Percentiles rank a stretch among this genome's conserved stretches.
Evolutionary conservation across 2,888 invertebrate species (phyloP).

Genomic region (Lapara coniferarum): DNA sequence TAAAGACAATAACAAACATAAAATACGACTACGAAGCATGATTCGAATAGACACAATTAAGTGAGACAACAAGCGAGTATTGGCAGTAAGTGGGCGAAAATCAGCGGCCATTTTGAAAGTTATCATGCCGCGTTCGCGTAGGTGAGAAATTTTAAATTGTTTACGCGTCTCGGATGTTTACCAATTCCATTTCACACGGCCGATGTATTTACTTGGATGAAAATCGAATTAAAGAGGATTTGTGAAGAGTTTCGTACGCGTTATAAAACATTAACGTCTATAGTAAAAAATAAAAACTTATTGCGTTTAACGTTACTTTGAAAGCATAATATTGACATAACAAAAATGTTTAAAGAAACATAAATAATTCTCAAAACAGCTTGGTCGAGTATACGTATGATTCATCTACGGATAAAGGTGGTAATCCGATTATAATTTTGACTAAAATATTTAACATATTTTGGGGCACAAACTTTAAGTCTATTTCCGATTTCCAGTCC

Average conservation of each 20-base stretch:
- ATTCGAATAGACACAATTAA: conserved; percentile 11
- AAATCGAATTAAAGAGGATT: conserved; percentile 14
- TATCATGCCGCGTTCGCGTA: conserved; percentile 64
- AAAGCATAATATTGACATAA: no score
- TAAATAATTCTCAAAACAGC: no score
- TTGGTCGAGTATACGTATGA: no score
- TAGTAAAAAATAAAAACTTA: no score
- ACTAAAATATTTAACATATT: no score
- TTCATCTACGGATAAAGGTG: no score
- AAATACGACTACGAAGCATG: conserved; percentile 9
- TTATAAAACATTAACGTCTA: background rate
- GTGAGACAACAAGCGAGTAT: conserved; percentile 39
- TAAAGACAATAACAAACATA: conserved; percentile 13
- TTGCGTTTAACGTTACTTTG: no score
- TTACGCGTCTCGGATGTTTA: conserved; percentile 42
- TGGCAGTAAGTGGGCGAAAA: conserved; percentile 67
- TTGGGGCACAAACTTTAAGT: no score
- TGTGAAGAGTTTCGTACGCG: background rate
- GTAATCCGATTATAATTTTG: no score
- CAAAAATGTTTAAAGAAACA: no score
- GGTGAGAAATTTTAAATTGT: conserved; percentile 62
- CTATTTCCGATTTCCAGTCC: no score
- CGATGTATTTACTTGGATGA: conserved; percentile 1
- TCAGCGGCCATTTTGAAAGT: conserved; percentile 71
- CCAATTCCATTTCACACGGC: conserved; percentile 31